A percentile compares a stretch with the other conserved stretches of the same genome.
phyloP scores from a whole-genome alignment of 2,797 vertebrate species.

The Eulemur rubriventer region DNA sequence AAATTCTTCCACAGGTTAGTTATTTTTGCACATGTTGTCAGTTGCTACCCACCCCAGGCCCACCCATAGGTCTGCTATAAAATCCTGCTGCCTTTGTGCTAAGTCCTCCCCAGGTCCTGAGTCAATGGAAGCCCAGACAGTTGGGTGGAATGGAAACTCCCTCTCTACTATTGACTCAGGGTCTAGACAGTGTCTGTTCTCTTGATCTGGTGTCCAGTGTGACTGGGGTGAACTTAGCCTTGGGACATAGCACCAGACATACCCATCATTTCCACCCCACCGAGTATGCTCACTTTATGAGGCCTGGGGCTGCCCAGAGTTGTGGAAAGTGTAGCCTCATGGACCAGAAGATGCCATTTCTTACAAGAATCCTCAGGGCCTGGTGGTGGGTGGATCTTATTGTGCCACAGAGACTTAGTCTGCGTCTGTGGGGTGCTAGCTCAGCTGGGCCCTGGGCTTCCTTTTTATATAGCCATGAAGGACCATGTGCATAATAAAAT shows the following conservation, averaged over 20 bases:
- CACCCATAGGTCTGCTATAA: background rate
- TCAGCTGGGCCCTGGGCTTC: background rate
- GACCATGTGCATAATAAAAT: background rate
- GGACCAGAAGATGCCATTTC: background rate
- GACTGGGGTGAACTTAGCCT: background rate
- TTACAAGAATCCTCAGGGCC: background rate
- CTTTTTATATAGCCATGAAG: background rate
- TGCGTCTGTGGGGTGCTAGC: background rate
- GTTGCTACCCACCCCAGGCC: background rate
- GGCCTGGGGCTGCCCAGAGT: background rate
- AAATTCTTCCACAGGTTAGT: background rate
- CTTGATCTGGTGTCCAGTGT: background rate
- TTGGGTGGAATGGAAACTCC: background rate
- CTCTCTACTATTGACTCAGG: background rate
- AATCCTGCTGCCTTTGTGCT: background rate
- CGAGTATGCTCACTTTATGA: background rate
- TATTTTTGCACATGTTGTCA: constrained; percentile 28
- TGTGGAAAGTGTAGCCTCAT: background rate
- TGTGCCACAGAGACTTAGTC: too few species aligned
- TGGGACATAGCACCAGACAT: background rate
- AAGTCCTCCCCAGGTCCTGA: background rate
- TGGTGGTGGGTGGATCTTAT: background rate
- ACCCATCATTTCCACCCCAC: background rate
- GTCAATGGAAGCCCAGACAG: background rate
- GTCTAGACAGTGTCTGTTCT: constrained; percentile 35